Conservation (phyloP, 2,888 invertebrate genomes). For the Tinea pellionella region DNA sequence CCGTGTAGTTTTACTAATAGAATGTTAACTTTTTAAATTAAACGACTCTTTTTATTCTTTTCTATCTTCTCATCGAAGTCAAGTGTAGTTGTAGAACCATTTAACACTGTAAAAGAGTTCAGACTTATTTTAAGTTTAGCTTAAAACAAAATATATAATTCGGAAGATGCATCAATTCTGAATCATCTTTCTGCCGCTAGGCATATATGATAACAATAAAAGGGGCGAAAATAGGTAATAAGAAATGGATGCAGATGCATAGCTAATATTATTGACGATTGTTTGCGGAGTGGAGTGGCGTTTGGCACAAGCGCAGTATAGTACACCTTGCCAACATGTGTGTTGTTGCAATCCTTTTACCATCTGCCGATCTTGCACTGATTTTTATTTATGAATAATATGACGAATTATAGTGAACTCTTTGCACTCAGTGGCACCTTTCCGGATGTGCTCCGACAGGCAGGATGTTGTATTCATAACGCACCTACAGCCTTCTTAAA, state of each 20-base stretch:
- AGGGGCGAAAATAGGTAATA: neutral
- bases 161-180: too few species aligned
- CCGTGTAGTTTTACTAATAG: neutral
- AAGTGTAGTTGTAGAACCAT: too few species aligned
- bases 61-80: too few species aligned
- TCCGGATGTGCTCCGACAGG: constrained; percentile 56
- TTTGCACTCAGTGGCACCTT: constrained; percentile 62
- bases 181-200: too few species aligned
- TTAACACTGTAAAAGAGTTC: too few species aligned
- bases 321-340: constrained; percentile 58
- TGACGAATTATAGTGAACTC: constrained; percentile 60
- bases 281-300: constrained; percentile 41
- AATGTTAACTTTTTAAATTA: too few species aligned
- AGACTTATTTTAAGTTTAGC: too few species aligned
- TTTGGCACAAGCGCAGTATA: constrained; percentile 54
- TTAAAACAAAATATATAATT: too few species aligned
- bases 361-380: constrained; percentile 62
- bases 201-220: neutral
- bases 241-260: constrained; percentile 33
- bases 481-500: constrained; percentile 3
- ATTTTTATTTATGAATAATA: constrained; percentile 67
- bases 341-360: constrained; percentile 59
- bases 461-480: constrained; percentile 41
- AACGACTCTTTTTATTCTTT: too few species aligned
- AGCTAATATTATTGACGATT: constrained; percentile 34